Evolutionary conservation across 2,113 vertebrate species (phyloP), one percentile per base, ranked within the genome.

Genomic region (Dunckerocampus dactyliophorus): DNA sequence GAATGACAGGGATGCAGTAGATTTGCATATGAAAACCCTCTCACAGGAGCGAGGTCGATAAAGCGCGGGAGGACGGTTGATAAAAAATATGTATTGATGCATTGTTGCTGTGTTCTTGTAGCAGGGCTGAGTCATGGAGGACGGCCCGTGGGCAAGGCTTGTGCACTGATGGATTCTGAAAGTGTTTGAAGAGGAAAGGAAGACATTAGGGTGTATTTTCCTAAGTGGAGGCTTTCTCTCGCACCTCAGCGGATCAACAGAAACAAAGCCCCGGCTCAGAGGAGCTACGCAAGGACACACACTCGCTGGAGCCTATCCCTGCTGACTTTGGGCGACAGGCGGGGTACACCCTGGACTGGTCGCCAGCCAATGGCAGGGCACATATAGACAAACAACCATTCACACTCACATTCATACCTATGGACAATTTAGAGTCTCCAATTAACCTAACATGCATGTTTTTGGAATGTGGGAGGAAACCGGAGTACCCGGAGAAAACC

Each of bases 1-100:
- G 59, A 70, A 75, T 82, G 78, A 80, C 66, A 75, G 12, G 47
- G 60, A 74, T 77, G 56, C 43, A 6, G 20, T 47, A 28, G 2
- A 55, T 79, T 76, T 81, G 69, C 52, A 67, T 67, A 65, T 74
- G 6, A 3, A 68, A 62, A 45, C 54, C 49, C 58, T 56, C 57
- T 60, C 54, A 62, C 63, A 22, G 14, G 37, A 76, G 10, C 14
- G n/a, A 65, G 57, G 49, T 53, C 47, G 58, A 13, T 43, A 43
- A 49, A 56, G 9, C 48, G 37, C 42, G 50, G 37, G 46, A 71
- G 52, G 50, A 42, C 10, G 0, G 21, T 11, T 24, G 21, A 11
- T 12, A 6, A 63, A 53, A 60, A 63, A 48, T 28, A 17, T 21
- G 54, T 55, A 61, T 17, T 60, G 51, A 69, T 47, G 7, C 13